phyloP scores from a whole-genome alignment of 2,888 invertebrate genomes.

The Mermis nigrescens region DNA sequence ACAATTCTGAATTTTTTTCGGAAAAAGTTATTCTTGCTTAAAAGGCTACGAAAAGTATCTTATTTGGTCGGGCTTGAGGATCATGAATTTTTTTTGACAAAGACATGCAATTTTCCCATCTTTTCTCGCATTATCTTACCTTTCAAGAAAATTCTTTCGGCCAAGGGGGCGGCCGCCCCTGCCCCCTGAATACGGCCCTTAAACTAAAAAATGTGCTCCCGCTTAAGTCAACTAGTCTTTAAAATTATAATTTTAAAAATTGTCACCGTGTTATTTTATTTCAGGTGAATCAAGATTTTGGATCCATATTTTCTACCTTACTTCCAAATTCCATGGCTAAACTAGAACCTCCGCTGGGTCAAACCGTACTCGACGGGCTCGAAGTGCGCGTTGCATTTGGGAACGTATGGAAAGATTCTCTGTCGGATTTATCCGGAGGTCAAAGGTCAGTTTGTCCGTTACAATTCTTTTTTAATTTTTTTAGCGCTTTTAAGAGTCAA shows the following conservation, averaged over 20 bases:
- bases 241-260: slow-evolving; percentile 3
- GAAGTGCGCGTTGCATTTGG: slow-evolving; percentile 82
- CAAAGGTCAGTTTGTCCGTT: neutral
- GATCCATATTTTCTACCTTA: slow-evolving; percentile 72
- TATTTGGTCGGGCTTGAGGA: too few species aligned
- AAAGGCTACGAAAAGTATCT: too few species aligned
- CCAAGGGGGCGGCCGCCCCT: too few species aligned
- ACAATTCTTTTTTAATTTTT: too few species aligned
- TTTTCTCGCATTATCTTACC: too few species aligned
- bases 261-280: slow-evolving; percentile 1
- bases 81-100: too few species aligned
- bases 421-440: slow-evolving; percentile 59
- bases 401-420: slow-evolving; percentile 79
- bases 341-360: slow-evolving; percentile 50
- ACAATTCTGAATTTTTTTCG: too few species aligned
- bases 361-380: slow-evolving; percentile 58
- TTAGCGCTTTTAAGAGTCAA: neutral
- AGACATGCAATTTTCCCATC: too few species aligned
- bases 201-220: neutral
- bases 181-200: too few species aligned
- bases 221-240: neutral
- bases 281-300: slow-evolving; percentile 49
- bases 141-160: too few species aligned
- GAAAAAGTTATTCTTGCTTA: too few species aligned
- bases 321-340: slow-evolving; percentile 73